Base-by-base conservation (phyloP, 2,113 vertebrate species). In the Apeltes quadracus region DNA sequence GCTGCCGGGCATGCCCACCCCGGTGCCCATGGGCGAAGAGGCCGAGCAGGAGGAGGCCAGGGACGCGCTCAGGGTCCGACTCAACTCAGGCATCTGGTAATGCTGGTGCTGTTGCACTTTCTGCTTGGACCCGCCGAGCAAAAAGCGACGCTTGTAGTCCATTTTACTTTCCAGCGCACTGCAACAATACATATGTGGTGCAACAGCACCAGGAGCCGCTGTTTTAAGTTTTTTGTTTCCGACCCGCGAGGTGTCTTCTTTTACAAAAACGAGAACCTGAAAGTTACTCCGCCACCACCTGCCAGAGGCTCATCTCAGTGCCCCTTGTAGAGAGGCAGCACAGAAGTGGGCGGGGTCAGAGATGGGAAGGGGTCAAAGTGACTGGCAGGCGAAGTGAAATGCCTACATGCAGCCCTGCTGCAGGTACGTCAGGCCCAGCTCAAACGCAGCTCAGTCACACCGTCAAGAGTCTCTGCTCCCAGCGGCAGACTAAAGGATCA, bases 51-150 rank as follows among this genome's bases (percentile, higher is more conserved):
- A 83, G 1, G 96, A 94, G 34, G 94, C 94, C 89, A 98, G 89
- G 7, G 97, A 95, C 71, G 96, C 94, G 71, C 95, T 96, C 92
- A 98, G 92, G 88, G 97, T 94, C 91, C 96, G 94, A 93, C 96
- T 95, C 86, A 98, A 93, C 89, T 99, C 98, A 23, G 98, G 96
- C 95, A 99, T 93, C 53, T 96, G 95, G 91, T 96, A 98, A 88
- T 93, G 93, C 95, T 97, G 97, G 95, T 98, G 97, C 94, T 98
- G 98, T 91, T 99, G 97, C 91, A 96, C 96, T 93, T 99, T 99
- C 93, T 99, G 98, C 96, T 98, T 99, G 97, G 98, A 99, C 97
- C 98, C 98, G 98, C 98, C 98, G 95, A 99, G 97, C 97, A 99
- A 94, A 94, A 99, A 99, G 95, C 98, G 96, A 94, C 97, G 95